A percentile compares a stretch with the other conserved stretches of the same genome.
Evolutionary conservation across 2,888 invertebrate genomes (phyloP).

Genomic region (Drosophila suboccidentalis): DNA sequence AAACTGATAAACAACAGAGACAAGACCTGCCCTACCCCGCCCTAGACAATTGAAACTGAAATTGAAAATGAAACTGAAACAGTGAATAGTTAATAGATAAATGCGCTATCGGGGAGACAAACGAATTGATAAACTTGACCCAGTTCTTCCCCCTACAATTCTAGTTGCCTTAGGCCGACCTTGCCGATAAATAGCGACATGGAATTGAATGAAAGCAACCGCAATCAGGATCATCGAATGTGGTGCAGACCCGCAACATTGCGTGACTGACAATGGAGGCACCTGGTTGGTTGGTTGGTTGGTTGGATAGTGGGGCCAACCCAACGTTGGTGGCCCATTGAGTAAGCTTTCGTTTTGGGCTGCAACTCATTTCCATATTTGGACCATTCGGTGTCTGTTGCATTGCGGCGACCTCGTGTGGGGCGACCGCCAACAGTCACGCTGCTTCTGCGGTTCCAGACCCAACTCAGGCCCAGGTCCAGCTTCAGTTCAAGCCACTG

Average conservation of each 20-base stretch:
- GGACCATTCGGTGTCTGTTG: constrained; percentile 48
- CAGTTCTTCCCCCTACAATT: constrained; percentile 40
- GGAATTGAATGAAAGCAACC: constrained; percentile 22
- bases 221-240: constrained; percentile 46
- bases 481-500: background rate
- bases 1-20: constrained; percentile 51
- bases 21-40: constrained; percentile 19
- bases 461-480: constrained; percentile 8
- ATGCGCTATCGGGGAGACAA: constrained; percentile 31
- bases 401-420: constrained; percentile 69
- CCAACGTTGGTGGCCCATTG: constrained; percentile 62
- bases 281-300: too few relatives aligned
- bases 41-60: constrained; percentile 14
- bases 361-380: constrained; percentile 75
- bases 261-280: constrained; percentile 46
- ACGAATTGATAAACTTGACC: constrained; percentile 74
- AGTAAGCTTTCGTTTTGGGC: constrained; percentile 65
- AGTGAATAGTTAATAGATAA: constrained; percentile 58
- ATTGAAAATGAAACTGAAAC: constrained; percentile 32
- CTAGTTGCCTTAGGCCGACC: constrained; percentile 31
- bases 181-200: constrained; percentile 29
- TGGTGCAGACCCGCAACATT: constrained; percentile 39
- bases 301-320: constrained; percentile 11
- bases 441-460: constrained; percentile 24
- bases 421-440: constrained; percentile 78